Base-by-base conservation (phyloP, 2,888 invertebrate species). In the Nipponacmea schrenckii region DNA sequence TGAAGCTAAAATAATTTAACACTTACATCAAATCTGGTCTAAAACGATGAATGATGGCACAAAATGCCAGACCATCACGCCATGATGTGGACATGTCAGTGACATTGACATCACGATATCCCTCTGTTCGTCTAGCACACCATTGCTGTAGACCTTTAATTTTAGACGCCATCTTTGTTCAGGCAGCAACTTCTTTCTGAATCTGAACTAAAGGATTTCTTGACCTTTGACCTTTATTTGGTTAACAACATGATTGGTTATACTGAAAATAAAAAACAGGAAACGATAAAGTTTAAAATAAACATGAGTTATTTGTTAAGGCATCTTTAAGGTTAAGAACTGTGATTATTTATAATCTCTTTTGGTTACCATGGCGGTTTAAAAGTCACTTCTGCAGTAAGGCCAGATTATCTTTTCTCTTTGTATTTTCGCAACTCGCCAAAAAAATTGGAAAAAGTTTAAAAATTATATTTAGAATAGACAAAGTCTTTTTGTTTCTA, bases 41-140 rank as follows among this genome's bases (percentile, higher is more conserved):
- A 91, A 96, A 97, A 89, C 95, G 95, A 91, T 97, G 97, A 85
- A 97, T 96, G 89, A 97, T 93, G 77, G 97, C 97, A 91, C 97
- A 97, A 90, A 97, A 97, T 73, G 96, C 97, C 79, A 97, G 92
- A 72, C 97, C 97, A 91, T 96, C 94, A 86, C 95, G 92, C 96
- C 96, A 97, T 14, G 96, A 96, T 77, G 96, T 95, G 78, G 96
- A 96, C 96, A 97, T 96, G 90, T 97, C 96, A 80, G 94, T 94
- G 82, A 97, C 93, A 88, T 93, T 93, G 78, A 97, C 96, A 84
- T 95, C 94, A 46, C 94, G 93, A 90, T 97, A 97, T 81, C 96
- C 96, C 83, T 94, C 94, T 64, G 95, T 94, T 90, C 96, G 92
- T 78, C 94, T 92, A 84, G 94, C 93, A 90, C 97, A 96, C 97